These are phyloP conservation scores for Rhineura floridana DNA, from an alignment of 2,113 vertebrate genomes.

Conservation along the genomic window DNA sequence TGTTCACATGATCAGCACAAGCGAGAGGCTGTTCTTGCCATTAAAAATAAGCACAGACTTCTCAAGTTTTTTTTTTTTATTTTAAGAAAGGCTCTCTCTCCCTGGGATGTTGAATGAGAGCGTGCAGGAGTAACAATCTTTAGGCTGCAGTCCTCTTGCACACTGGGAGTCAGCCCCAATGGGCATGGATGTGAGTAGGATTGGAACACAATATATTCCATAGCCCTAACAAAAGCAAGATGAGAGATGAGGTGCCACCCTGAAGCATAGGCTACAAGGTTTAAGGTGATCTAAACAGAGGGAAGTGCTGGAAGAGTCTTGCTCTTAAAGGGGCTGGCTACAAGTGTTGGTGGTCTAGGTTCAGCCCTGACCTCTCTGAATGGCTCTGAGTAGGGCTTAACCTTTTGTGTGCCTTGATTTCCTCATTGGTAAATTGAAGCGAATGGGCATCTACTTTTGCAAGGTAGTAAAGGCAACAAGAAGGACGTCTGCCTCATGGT, in stretches of 20 bases:
- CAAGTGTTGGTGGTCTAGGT: no score
- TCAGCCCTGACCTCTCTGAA: not conserved
- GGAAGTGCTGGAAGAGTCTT: no score
- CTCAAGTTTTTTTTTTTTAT: no score
- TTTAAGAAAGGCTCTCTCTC: not conserved
- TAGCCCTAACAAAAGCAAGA: not conserved
- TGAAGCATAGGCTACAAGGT: not conserved
- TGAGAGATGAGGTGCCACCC: not conserved
- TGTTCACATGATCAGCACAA: conserved; percentile 27
- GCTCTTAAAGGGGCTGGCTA: no score
- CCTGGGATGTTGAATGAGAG: no score
- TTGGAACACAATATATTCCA: no score
- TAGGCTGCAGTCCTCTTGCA: not conserved
- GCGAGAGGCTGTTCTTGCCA: not conserved
- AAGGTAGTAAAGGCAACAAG: not conserved
- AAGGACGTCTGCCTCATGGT: not conserved
- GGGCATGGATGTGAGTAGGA: not conserved
- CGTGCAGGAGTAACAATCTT: not conserved
- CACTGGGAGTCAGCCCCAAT: not conserved
- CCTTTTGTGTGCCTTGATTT: not conserved
- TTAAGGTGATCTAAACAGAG: not conserved
- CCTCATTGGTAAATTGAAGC: not conserved
- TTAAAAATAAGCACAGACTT: not conserved
- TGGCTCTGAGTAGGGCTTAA: no score
- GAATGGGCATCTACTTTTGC: not conserved